Percentiles rank a stretch among this genome's conserved stretches.
phyloP scores from a whole-genome alignment of 2,888 invertebrate species.

The Philaethria dido region DNA sequence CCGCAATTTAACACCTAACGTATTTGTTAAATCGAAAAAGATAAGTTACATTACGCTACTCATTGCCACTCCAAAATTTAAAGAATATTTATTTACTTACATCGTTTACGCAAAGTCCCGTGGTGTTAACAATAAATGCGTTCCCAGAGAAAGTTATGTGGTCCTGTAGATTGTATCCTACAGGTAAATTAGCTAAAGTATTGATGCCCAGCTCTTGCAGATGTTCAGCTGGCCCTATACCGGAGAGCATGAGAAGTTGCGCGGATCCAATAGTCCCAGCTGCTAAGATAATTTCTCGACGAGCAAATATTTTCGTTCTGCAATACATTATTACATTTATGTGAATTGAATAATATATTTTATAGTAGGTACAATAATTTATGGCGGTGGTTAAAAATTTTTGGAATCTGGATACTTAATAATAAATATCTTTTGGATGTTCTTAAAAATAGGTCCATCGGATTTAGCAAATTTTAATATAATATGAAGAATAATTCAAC shows the following conservation, averaged over 20 bases:
- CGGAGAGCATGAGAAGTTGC: constrained; percentile 93
- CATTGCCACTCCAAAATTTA: neutral
- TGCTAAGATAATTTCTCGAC: constrained; percentile 90
- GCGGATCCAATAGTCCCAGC: constrained; percentile 94
- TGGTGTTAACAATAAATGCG: constrained; percentile 88
- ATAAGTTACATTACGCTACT: no score
- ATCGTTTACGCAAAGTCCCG: constrained; percentile 86
- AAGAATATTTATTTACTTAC: constrained; percentile 60
- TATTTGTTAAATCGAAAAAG: no score
- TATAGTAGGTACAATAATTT: no score
- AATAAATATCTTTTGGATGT: no score
- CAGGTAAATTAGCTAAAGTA: constrained; percentile 87
- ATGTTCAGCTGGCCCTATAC: constrained; percentile 88
- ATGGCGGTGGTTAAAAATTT: no score
- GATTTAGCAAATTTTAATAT: no score
- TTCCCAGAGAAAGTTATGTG: constrained; percentile 89
- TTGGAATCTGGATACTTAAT: no score
- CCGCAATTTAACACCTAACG: no score
- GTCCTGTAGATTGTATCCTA: constrained; percentile 92
- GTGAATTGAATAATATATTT: no score
- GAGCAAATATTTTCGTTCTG: constrained; percentile 78
- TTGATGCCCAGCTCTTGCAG: constrained; percentile 84
- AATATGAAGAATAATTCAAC: no score
- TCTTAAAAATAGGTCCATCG: no score
- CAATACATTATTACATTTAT: constrained; percentile 29